A percentile compares a stretch with the other conserved stretches of the same genome.
Conservation (phyloP, 2,113 vertebrate species). For the Sinocyclocheilus maitianheensis region DNA sequence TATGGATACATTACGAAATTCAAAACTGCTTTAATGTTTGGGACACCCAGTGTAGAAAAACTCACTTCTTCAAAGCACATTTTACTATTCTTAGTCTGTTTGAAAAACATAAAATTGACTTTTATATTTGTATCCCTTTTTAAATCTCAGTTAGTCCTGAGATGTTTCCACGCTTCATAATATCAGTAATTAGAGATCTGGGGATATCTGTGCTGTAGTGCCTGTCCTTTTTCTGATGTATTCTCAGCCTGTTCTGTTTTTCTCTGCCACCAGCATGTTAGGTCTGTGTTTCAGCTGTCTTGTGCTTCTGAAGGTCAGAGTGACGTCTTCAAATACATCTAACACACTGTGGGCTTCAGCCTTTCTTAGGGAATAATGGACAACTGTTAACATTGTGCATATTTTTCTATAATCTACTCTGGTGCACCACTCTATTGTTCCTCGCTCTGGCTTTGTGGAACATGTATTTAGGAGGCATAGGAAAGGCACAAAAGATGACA, state of each 20-base stretch:
- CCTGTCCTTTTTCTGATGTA: slow-evolving; percentile 49
- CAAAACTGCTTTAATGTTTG: not conserved
- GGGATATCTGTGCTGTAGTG: not conserved
- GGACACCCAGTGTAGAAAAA: too few relatives aligned
- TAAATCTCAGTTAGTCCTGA: not conserved
- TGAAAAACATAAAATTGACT: not conserved
- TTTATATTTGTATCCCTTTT: not conserved
- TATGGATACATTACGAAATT: not conserved
- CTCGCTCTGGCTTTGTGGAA: not conserved
- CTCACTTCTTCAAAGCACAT: not conserved
- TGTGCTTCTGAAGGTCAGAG: slow-evolving; percentile 69
- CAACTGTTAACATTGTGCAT: slow-evolving; percentile 50
- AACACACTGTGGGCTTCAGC: slow-evolving; percentile 49
- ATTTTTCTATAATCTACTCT: slow-evolving; percentile 55
- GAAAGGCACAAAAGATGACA: slow-evolving; percentile 21
- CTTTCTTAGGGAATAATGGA: slow-evolving; percentile 24
- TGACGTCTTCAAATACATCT: slow-evolving; percentile 42
- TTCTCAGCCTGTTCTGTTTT: slow-evolving; percentile 42
- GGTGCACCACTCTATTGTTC: slow-evolving; percentile 49
- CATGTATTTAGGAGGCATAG: not conserved
- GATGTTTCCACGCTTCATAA: not conserved
- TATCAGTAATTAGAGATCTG: not conserved
- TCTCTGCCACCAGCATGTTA: not conserved
- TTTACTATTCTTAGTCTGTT: not conserved
- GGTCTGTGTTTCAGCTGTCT: slow-evolving; percentile 57